These are phyloP conservation scores for Chelonoidis abingdonii DNA, from an alignment of 2,113 vertebrate species.

Conservation along the genomic window DNA sequence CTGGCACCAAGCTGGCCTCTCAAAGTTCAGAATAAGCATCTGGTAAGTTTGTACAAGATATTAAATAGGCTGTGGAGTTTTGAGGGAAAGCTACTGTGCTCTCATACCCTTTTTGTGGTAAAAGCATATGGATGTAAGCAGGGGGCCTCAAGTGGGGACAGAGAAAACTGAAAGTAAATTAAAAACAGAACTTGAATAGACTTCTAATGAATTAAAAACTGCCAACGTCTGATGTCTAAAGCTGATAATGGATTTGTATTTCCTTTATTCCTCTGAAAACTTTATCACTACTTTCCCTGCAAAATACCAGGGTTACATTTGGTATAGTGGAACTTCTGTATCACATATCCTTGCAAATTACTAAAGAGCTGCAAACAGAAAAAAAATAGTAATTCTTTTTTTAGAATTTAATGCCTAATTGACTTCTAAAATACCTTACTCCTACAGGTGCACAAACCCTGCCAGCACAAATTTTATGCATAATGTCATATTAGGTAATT, in stretches of 20 bases:
- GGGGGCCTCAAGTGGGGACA: neutral
- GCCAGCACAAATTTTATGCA: slow-evolving; percentile 40
- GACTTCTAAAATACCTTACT: slow-evolving; percentile 34
- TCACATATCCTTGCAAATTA: slow-evolving; percentile 31
- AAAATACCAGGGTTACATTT: slow-evolving; percentile 58
- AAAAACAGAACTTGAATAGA: slow-evolving; percentile 69
- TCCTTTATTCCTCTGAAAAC: slow-evolving; percentile 48
- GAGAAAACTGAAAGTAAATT: slow-evolving; percentile 65
- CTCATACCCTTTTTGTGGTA: neutral
- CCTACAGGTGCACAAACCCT: neutral
- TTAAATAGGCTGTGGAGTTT: slow-evolving; percentile 24
- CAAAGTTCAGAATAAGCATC: slow-evolving; percentile 55
- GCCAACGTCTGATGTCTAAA: slow-evolving; percentile 57
- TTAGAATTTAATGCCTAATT: slow-evolving; percentile 50
- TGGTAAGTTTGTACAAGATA: slow-evolving; percentile 14
- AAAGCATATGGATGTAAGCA: slow-evolving; percentile 47
- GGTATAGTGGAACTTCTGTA: slow-evolving; percentile 27
- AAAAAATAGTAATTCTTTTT: slow-evolving; percentile 22
- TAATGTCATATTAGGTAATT: slow-evolving; percentile 57
- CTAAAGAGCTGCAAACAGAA: slow-evolving; percentile 48
- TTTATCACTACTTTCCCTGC: slow-evolving; percentile 58
- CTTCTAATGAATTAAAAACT: slow-evolving; percentile 65
- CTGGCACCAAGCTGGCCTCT: slow-evolving; percentile 32
- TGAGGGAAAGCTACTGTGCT: slow-evolving; percentile 31
- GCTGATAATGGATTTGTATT: slow-evolving; percentile 62